Conservation (phyloP, 2,888 invertebrate species). For the Theodoxus fluviatilis region DNA sequence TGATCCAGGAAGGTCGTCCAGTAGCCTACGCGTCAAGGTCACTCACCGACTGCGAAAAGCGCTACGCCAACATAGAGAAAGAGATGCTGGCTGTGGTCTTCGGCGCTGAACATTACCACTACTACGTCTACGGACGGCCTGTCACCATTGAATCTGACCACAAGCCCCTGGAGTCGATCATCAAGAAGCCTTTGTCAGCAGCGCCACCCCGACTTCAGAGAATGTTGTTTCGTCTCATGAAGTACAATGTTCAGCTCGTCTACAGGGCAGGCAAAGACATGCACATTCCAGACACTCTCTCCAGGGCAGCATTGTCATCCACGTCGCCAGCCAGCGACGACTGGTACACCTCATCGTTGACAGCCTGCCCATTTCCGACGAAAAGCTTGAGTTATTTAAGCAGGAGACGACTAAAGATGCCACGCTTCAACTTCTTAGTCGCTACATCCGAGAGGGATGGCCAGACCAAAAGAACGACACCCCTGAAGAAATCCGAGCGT, state of each 20-base stretch:
- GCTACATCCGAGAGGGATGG: too few relatives aligned
- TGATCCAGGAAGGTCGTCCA: neutral
- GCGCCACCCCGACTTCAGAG: neutral
- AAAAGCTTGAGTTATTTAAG: too few relatives aligned
- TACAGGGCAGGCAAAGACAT: slow-evolving; percentile 16
- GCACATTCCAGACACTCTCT: neutral
- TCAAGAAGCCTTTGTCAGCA: neutral
- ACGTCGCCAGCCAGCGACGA: too few relatives aligned
- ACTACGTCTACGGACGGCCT: neutral
- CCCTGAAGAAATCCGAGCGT: too few relatives aligned
- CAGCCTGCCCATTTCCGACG: too few relatives aligned
- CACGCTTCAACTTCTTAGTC: too few relatives aligned
- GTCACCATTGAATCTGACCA: neutral
- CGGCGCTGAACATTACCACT: slow-evolving; percentile 3
- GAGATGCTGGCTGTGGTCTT: neutral
- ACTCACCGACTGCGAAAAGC: neutral
- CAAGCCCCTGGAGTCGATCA: neutral
- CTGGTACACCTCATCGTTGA: too few relatives aligned
- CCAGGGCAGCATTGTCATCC: too few relatives aligned
- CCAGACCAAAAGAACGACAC: too few relatives aligned
- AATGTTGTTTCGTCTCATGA: slow-evolving; percentile 1
- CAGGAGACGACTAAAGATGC: too few relatives aligned
- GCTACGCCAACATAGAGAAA: neutral
- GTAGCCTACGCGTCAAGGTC: neutral
- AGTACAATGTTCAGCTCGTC: neutral